phyloP scores from a whole-genome alignment of 2,113 vertebrate genomes.

The Drymodes brunneopygia region DNA sequence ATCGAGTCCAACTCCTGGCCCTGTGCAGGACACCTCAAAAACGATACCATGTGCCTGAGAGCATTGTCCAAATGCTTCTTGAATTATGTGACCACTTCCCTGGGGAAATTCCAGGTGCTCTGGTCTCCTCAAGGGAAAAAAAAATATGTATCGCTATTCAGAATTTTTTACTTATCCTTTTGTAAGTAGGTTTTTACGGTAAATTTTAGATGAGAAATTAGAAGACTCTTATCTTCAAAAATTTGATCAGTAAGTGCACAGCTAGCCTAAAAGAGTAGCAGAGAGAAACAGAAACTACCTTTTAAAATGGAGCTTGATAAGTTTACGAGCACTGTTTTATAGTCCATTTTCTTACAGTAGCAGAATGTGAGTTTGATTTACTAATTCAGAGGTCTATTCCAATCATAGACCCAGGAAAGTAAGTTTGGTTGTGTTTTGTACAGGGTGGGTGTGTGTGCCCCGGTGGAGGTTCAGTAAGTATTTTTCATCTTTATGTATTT shows the following conservation, averaged over 20 bases:
- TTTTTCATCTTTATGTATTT: background rate
- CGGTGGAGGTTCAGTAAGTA: constrained; percentile 43
- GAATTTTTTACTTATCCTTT: background rate
- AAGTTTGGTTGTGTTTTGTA: constrained; percentile 34
- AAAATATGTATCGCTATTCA: background rate
- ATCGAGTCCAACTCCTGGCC: background rate
- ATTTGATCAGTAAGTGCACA: background rate
- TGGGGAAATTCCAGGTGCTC: background rate
- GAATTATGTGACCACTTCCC: background rate
- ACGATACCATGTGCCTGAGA: background rate
- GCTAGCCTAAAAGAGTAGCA: background rate
- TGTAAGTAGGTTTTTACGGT: background rate
- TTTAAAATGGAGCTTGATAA: background rate
- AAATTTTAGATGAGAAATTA: background rate
- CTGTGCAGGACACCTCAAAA: background rate
- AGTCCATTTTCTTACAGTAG: background rate
- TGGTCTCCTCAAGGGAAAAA: background rate
- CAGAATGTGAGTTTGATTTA: background rate
- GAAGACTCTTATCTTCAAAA: background rate
- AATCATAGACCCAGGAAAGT: background rate
- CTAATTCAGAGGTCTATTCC: background rate
- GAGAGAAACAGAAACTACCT: background rate
- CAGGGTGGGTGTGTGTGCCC: constrained; percentile 61
- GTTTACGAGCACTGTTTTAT: background rate
- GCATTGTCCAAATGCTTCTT: background rate